Conservation (phyloP, 2,888 invertebrate genomes). For the Tachina lurida region DNA sequence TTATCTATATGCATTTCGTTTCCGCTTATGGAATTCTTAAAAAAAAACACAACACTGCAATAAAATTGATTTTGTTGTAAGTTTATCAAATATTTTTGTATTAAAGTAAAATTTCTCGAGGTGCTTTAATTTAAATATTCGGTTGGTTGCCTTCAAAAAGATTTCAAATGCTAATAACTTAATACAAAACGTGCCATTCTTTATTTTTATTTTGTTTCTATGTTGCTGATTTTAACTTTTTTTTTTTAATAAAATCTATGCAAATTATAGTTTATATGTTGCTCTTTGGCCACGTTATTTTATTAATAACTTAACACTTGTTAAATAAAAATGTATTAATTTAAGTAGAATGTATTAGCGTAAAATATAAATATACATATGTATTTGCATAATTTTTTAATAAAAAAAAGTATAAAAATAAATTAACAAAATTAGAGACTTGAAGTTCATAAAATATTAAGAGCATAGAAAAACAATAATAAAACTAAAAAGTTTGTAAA, state of each 20-base stretch:
- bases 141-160: constrained; percentile 20
- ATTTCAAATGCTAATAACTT: background rate
- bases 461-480: background rate
- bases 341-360: constrained; percentile 58
- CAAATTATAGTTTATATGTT: constrained; percentile 11
- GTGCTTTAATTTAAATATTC: no score
- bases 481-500: no score
- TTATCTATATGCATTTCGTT: no score
- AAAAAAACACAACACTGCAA: no score
- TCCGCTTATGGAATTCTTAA: no score
- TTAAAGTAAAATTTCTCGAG: no score
- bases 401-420: constrained; percentile 53
- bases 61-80: no score
- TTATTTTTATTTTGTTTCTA: background rate
- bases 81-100: no score
- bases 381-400: constrained; percentile 54
- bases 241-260: background rate
- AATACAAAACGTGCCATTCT: background rate
- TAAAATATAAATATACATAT: constrained; percentile 24
- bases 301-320: constrained; percentile 69
- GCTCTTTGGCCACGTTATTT: constrained; percentile 33
- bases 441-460: background rate
- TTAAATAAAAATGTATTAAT: constrained; percentile 65
- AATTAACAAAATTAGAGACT: constrained; percentile 21
- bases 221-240: background rate